Evolutionary conservation across 2,113 vertebrate genomes (phyloP).

Genomic region (Dolichallabes microphthalmus): DNA sequence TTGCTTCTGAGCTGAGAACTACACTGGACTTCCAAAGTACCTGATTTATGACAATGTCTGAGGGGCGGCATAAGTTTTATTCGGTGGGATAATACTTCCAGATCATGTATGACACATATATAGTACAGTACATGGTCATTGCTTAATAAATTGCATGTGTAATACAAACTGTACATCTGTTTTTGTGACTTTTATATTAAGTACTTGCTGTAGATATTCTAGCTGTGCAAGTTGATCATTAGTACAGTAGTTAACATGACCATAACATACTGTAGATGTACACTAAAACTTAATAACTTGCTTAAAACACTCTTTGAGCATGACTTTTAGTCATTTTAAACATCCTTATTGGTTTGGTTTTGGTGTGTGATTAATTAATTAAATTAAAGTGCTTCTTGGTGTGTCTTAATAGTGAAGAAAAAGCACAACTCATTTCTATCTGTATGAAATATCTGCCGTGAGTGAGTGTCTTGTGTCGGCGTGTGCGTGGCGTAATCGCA

Average conservation of each 20-base stretch:
- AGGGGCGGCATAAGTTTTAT: neutral
- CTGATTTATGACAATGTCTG: constrained; percentile 20
- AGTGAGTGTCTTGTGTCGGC: too few species aligned
- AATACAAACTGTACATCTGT: neutral
- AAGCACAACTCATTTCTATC: too few species aligned
- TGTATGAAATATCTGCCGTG: too few species aligned
- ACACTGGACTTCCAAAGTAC: neutral
- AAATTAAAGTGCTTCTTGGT: too few species aligned
- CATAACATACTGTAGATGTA: neutral
- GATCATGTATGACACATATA: neutral
- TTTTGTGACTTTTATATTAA: neutral
- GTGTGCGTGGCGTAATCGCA: too few species aligned
- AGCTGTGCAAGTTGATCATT: neutral
- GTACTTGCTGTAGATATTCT: neutral
- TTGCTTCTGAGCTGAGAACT: constrained; percentile 9
- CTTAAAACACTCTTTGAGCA: neutral
- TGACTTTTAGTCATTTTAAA: too few species aligned
- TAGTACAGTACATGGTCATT: neutral
- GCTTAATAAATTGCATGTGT: neutral
- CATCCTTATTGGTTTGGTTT: too few species aligned
- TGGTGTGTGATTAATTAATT: too few species aligned
- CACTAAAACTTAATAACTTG: neutral
- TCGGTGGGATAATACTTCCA: neutral
- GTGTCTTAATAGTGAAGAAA: too few species aligned
- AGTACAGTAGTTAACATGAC: neutral